Conservation (phyloP, 2,888 invertebrate species). For the Neria commutata region DNA sequence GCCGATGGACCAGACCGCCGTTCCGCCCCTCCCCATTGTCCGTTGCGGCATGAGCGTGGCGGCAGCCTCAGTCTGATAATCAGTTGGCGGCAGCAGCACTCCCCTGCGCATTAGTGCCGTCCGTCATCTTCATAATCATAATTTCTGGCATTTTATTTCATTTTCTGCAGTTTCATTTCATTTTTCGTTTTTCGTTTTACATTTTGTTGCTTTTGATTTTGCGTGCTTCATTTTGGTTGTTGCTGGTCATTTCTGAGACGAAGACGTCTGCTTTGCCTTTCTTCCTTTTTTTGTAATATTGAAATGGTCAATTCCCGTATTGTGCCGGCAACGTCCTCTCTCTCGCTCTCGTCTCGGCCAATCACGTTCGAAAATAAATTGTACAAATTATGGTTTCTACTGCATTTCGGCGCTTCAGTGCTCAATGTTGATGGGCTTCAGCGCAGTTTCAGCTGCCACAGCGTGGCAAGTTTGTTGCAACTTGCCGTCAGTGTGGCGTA, state of each 20-base stretch:
- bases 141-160: constrained; percentile 57
- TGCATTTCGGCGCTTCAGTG: constrained; percentile 36
- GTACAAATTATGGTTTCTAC: constrained; percentile 60
- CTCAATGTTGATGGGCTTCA: constrained; percentile 19
- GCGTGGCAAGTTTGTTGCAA: neutral
- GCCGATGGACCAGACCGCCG: neutral
- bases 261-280: constrained; percentile 31
- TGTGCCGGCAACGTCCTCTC: too few species aligned
- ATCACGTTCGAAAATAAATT: constrained; percentile 62
- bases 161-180: constrained; percentile 42
- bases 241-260: constrained; percentile 52
- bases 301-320: constrained; percentile 6
- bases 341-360: constrained; percentile 32
- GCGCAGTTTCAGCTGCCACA: neutral
- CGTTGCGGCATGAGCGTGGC: neutral
- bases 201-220: constrained; percentile 27
- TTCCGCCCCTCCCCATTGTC: constrained; percentile 12
- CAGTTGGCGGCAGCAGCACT: neutral
- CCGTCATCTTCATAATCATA: constrained; percentile 48
- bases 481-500: neutral
- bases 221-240: constrained; percentile 46
- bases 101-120: constrained; percentile 7
- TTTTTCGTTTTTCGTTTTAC: constrained; percentile 15
- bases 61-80: neutral
- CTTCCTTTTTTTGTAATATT: neutral